phyloP scores from a whole-genome alignment of 2,888 invertebrate genomes.

The Ephialtes manifestator region DNA sequence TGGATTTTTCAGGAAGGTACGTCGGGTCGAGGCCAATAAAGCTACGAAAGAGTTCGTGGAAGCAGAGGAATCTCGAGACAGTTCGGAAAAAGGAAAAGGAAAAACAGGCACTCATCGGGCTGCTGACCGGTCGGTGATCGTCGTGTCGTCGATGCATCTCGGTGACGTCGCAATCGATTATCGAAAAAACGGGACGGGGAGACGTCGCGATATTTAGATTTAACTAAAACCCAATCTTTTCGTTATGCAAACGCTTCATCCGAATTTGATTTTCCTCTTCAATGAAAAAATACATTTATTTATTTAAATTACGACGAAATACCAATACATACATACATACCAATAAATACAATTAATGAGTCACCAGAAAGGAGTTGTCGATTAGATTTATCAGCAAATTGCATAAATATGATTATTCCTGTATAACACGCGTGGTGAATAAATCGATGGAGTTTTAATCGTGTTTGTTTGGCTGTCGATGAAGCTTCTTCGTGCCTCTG shows the following conservation, averaged over 20 bases:
- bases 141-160: constrained; percentile 35
- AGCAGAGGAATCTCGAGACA: constrained; percentile 95
- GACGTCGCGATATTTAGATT: constrained; percentile 6
- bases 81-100: constrained; percentile 98
- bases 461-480: constrained; percentile 1
- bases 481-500: background rate
- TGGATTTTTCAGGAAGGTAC: constrained; percentile 93
- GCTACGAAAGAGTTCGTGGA: constrained; percentile 98
- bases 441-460: constrained; percentile 16
- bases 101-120: constrained; percentile 93
- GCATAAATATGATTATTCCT: constrained; percentile 6
- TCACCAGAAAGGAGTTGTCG: background rate
- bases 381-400: constrained; percentile 16
- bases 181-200: background rate
- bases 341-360: background rate
- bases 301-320: background rate
- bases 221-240: background rate
- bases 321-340: background rate
- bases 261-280: background rate
- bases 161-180: background rate
- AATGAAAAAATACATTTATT: background rate
- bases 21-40: constrained; percentile 99
- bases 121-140: constrained; percentile 88
- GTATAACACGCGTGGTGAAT: background rate
- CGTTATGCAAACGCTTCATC: background rate